Evolutionary conservation across 2,888 invertebrate genomes (phyloP).

Genomic region (Drosophila anceps): DNA sequence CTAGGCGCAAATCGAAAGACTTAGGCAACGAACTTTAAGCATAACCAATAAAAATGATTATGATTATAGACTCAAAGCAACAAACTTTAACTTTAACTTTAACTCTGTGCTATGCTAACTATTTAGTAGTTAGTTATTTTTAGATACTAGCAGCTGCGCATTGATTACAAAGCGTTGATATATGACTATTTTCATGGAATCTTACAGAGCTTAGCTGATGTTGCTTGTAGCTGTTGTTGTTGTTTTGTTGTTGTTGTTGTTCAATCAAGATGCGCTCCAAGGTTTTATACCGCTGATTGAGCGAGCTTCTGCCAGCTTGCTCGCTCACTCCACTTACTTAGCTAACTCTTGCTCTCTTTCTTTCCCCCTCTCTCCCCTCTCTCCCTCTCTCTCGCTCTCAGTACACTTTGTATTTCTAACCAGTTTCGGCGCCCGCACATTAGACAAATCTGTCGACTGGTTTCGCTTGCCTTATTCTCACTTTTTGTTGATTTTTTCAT

Average conservation of each 20-base stretch:
- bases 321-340: background rate
- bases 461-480: slow-evolving; percentile 67
- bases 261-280: slow-evolving; percentile 78
- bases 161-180: slow-evolving; percentile 13
- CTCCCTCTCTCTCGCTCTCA: slow-evolving; percentile 1
- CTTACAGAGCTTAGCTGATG: slow-evolving; percentile 17
- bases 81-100: background rate
- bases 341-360: background rate
- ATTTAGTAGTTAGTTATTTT: slow-evolving; percentile 15
- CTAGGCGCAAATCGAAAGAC: slow-evolving; percentile 25
- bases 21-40: slow-evolving; percentile 37
- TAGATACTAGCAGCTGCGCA: slow-evolving; percentile 10
- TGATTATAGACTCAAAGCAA: background rate
- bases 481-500: slow-evolving; percentile 46
- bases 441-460: slow-evolving; percentile 73
- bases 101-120: slow-evolving; percentile 29
- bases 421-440: slow-evolving; percentile 64
- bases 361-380: background rate
- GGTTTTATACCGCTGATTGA: slow-evolving; percentile 54
- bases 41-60: background rate
- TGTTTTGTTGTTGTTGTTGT: slow-evolving; percentile 9
- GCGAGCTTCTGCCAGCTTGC: slow-evolving; percentile 5
- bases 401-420: slow-evolving; percentile 59
- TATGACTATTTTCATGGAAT: slow-evolving; percentile 30
- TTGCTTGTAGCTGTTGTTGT: background rate